These are phyloP conservation scores for Scaptodrosophila latifasciaeformis DNA, from an alignment of 2,888 invertebrate species.

Conservation along the genomic window DNA sequence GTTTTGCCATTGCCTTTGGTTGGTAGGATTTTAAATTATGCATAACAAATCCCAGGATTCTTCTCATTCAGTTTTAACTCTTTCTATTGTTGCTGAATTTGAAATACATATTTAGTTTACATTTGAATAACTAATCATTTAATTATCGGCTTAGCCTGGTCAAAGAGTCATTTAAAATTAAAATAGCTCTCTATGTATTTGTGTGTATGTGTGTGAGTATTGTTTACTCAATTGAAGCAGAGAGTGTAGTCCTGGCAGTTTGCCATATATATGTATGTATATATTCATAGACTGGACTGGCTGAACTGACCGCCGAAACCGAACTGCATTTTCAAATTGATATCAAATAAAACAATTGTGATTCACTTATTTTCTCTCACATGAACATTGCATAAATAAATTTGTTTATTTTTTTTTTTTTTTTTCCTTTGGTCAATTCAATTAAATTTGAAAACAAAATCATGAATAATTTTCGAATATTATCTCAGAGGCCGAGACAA, in stretches of 20 bases:
- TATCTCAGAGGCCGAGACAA: too few relatives aligned
- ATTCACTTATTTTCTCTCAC: slow-evolving; percentile 51
- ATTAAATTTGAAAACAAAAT: slow-evolving; percentile 21
- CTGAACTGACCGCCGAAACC: too few relatives aligned
- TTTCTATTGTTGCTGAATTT: too few relatives aligned
- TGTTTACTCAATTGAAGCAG: slow-evolving; percentile 33
- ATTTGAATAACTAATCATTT: slow-evolving; percentile 62
- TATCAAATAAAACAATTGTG: slow-evolving; percentile 41
- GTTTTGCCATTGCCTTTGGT: too few relatives aligned
- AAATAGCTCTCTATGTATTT: slow-evolving; percentile 38
- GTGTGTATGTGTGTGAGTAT: slow-evolving; percentile 16
- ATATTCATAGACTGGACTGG: too few relatives aligned
- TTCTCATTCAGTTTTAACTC: too few relatives aligned
- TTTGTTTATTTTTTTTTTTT: slow-evolving; percentile 3
- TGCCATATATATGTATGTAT: too few relatives aligned
- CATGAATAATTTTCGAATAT: too few relatives aligned
- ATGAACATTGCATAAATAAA: slow-evolving; percentile 18
- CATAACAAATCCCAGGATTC: too few relatives aligned
- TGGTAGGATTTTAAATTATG: too few relatives aligned
- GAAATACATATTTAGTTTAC: slow-evolving; percentile 19
- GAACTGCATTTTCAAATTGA: slow-evolving; percentile 5
- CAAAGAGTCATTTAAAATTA: slow-evolving; percentile 53
- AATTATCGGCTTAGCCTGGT: slow-evolving; percentile 48
- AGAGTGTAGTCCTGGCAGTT: too few relatives aligned
- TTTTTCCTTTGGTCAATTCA: slow-evolving; percentile 32